Base-by-base conservation (phyloP, 2,888 invertebrate genomes). In the Ligdia adustata region DNA sequence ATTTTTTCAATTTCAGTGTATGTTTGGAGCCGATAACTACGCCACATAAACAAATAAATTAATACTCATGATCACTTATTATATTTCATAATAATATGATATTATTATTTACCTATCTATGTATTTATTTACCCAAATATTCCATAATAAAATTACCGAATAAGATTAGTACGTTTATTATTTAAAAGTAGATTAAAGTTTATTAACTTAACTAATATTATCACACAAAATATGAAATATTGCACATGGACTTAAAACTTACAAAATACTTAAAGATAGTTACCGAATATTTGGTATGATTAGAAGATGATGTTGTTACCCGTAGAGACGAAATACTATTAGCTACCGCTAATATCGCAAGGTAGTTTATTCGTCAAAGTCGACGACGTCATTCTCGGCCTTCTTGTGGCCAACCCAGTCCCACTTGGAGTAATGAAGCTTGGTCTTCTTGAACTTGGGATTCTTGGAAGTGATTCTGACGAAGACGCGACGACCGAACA, bases 401-500 rank as follows among this genome's bases (percentile, higher is more conserved):
- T 88, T 89, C 77, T 89, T 89, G 70, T 89, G 88, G 1, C 90
- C 90, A 27, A 92, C 91, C 93, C 93, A 93, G 72, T 93, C 92
- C 92, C 93, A 93, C 62, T 93, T 92, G 65, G 91, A 91, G 72
- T 91, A 92, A 72, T 92, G 92, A 37, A 91, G 84, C 63, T 91
- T 90, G 60, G 90, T 90, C 66, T 91, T 91, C 68, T 92, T 91
- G 74, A 92, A 92, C 53, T 91, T 91, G 28, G 91, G 89, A 32
- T 89, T 90, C 66, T 90, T 91, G 2, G 90, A 89, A 1, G 93
- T 90, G 62, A 92, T 91, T 39, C 95, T 89, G 14, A 93, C 92
- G 68, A 94, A 95, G 35, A 95, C 88, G 29, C 93, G 90, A 28
- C 95, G 91, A 24, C 92, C 92, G 57, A 93, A 93, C n/a, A 94